Conservation (phyloP, 1,140 invertebrate genomes). For the Zaprionus inermis region DNA sequence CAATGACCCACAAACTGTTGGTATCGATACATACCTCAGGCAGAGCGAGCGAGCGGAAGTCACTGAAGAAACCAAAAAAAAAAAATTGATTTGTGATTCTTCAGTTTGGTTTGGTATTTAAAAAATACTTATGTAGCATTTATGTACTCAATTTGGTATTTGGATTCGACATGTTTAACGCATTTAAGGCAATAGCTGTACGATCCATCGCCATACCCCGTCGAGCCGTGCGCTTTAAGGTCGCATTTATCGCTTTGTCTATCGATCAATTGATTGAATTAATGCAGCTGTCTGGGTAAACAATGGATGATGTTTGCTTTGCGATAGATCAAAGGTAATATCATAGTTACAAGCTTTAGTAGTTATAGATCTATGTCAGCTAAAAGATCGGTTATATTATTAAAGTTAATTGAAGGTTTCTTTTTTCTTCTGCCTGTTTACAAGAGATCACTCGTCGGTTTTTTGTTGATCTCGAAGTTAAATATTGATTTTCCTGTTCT, state of each 20-base stretch:
- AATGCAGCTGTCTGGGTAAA: not conserved
- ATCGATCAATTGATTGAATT: not conserved
- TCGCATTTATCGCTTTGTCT: constrained; percentile 6
- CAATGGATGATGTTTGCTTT: not conserved
- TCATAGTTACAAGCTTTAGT: not conserved
- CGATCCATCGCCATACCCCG: not conserved
- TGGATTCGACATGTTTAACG: constrained; percentile 1
- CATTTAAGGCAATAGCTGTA: not conserved
- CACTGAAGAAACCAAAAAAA: not conserved
- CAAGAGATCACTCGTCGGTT: too few relatives aligned
- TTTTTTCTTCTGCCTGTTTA: not conserved
- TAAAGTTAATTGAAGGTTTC: too few relatives aligned
- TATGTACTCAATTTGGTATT: constrained; percentile 10
- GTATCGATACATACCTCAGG: not conserved
- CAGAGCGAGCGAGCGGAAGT: constrained; percentile 20
- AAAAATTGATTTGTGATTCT: constrained; percentile 8
- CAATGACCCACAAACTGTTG: constrained; percentile 43
- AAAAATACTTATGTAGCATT: constrained; percentile 21
- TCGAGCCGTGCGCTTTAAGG: not conserved
- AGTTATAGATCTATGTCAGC: too few relatives aligned
- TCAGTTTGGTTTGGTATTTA: constrained; percentile 15
- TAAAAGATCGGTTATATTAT: too few relatives aligned
- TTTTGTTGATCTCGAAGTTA: too few relatives aligned
- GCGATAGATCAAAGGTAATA: not conserved
- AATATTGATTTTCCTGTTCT: too few relatives aligned